Conservation (phyloP, 2,797 vertebrate species). For the Staurois parvus region DNA sequence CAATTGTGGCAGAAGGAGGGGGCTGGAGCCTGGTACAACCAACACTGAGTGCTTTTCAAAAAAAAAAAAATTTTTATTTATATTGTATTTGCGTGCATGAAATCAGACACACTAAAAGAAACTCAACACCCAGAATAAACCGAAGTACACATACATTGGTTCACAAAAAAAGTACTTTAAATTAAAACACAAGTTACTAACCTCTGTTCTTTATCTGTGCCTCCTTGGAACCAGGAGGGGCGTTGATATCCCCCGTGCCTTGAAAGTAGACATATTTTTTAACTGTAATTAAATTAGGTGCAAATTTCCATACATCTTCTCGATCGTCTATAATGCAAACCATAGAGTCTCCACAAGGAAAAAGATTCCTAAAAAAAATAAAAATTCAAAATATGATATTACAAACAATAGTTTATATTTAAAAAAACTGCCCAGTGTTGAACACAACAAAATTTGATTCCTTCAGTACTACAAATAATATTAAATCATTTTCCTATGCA, state of each 20-base stretch:
- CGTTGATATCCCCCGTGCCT: conserved; percentile 94
- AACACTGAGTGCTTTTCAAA: too few species aligned
- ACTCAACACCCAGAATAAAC: too few species aligned
- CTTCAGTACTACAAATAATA: background rate
- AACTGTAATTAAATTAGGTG: conserved; percentile 97
- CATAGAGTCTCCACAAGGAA: conserved; percentile 98
- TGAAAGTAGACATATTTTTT: conserved; percentile 98
- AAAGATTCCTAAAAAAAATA: conserved; percentile 85
- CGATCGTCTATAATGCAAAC: conserved; percentile 98
- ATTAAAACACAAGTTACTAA: conserved; percentile 64
- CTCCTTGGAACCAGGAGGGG: conserved; percentile 89
- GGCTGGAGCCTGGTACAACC: too few species aligned
- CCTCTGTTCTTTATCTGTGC: conserved; percentile 84
- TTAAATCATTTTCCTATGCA: background rate
- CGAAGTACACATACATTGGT: too few species aligned
- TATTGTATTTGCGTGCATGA: too few species aligned
- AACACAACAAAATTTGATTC: background rate
- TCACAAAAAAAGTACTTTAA: background rate
- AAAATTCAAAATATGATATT: background rate
- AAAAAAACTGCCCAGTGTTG: too few species aligned
- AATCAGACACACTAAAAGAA: too few species aligned
- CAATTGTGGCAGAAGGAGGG: too few species aligned
- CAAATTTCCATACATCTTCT: conserved; percentile 98
- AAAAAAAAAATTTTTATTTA: too few species aligned
- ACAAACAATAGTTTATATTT: background rate